Conservation (phyloP, 2,113 vertebrate genomes). For the Carlito syrichta region DNA sequence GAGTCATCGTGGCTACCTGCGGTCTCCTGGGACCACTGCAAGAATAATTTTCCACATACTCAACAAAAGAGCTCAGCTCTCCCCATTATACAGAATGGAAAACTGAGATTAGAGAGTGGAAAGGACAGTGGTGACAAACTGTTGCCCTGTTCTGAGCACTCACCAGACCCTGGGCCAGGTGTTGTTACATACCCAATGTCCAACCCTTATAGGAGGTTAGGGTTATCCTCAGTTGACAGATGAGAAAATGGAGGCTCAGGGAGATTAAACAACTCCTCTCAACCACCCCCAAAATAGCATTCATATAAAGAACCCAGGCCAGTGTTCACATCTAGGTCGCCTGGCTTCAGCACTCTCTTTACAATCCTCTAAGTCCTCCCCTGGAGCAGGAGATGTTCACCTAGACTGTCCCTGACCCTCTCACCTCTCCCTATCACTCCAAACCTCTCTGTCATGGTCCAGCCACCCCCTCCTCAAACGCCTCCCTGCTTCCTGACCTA, state of each 20-base stretch:
- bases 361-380: too few species aligned
- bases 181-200: not conserved
- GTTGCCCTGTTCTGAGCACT: not conserved
- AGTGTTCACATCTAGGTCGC: not conserved
- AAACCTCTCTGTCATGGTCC: not conserved
- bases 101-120: not conserved
- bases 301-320: not conserved
- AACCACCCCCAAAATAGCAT: not conserved
- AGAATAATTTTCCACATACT: not conserved
- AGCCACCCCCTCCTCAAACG: not conserved
- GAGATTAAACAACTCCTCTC: not conserved
- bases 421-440: not conserved
- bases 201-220: not conserved
- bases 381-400: not conserved
- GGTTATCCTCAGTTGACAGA: not conserved
- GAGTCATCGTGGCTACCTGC: rapidly evolving
- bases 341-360: not conserved
- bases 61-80: not conserved
- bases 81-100: not conserved
- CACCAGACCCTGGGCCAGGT: not conserved
- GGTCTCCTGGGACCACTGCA: not conserved
- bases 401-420: not conserved
- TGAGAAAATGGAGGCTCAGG: not conserved
- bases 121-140: not conserved
- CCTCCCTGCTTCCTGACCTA: not conserved